Conservation (phyloP, 2,797 vertebrate species). For the Miichthys miiuy region DNA sequence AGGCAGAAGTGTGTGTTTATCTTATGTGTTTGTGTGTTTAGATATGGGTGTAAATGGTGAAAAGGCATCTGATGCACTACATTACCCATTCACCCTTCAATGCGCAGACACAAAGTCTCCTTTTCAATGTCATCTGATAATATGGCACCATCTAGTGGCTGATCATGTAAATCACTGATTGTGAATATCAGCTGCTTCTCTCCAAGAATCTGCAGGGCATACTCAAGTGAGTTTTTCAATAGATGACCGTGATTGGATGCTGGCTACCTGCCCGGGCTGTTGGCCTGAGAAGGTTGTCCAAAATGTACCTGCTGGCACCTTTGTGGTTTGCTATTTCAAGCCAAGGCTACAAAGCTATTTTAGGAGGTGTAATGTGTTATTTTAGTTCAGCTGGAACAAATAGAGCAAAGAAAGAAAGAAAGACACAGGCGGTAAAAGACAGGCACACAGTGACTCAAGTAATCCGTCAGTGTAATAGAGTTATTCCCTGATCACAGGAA, state of each 20-base stretch:
- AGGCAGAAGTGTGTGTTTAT: background rate
- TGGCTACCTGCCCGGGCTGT: constrained; percentile 51
- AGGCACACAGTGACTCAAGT: background rate
- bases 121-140: constrained; percentile 1
- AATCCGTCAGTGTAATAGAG: background rate
- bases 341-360: constrained; percentile 44
- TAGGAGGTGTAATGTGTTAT: constrained; percentile 19
- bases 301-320: constrained; percentile 34
- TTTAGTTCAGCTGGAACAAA: constrained; percentile 16
- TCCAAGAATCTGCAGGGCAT: constrained; percentile 8
- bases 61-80: background rate
- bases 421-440: background rate
- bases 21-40: background rate
- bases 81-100: background rate
- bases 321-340: constrained; percentile 42
- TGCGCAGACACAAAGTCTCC: background rate
- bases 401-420: background rate
- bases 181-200: background rate
- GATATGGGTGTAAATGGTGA: background rate
- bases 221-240: background rate
- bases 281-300: constrained; percentile 32
- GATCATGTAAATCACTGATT: background rate
- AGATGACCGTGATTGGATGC: constrained; percentile 14
- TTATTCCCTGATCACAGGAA: constrained; percentile 32
- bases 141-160: constrained; percentile 60